These are phyloP conservation scores for Hydriomena furcata DNA, from an alignment of 2,888 invertebrate species.

Conservation along the genomic window DNA sequence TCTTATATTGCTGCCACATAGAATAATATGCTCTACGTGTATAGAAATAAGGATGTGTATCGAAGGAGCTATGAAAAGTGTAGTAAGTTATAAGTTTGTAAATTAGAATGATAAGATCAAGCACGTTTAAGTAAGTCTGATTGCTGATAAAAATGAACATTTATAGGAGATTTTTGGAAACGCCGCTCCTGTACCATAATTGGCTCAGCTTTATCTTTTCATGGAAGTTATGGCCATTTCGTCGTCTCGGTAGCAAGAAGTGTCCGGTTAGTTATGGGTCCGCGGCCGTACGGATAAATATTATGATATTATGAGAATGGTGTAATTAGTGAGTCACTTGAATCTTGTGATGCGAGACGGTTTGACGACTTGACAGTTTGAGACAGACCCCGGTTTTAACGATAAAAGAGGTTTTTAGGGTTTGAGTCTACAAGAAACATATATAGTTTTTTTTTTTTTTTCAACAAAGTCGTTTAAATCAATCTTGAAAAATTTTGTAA, in stretches of 20 bases:
- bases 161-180: constrained; percentile 76
- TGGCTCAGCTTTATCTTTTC: constrained; percentile 76
- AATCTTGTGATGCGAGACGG: constrained; percentile 21
- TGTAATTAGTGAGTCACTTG: constrained; percentile 49
- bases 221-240: constrained; percentile 75
- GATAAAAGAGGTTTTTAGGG: no score
- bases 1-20: not conserved
- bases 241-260: constrained; percentile 58
- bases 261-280: constrained; percentile 58
- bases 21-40: not conserved
- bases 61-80: no score
- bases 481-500: no score
- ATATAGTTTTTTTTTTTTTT: no score
- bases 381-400: no score
- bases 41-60: not conserved
- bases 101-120: constrained; percentile 62
- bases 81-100: constrained; percentile 51
- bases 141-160: constrained; percentile 64
- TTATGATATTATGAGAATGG: constrained; percentile 48
- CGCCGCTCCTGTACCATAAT: constrained; percentile 71
- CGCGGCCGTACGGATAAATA: constrained; percentile 48
- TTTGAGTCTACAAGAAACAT: no score
- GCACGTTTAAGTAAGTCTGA: constrained; percentile 72
- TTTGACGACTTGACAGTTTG: constrained; percentile 29
- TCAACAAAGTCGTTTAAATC: no score